Evolutionary conservation across 2,888 invertebrate species (phyloP).

Genomic region (Teinopalpus imperialis): DNA sequence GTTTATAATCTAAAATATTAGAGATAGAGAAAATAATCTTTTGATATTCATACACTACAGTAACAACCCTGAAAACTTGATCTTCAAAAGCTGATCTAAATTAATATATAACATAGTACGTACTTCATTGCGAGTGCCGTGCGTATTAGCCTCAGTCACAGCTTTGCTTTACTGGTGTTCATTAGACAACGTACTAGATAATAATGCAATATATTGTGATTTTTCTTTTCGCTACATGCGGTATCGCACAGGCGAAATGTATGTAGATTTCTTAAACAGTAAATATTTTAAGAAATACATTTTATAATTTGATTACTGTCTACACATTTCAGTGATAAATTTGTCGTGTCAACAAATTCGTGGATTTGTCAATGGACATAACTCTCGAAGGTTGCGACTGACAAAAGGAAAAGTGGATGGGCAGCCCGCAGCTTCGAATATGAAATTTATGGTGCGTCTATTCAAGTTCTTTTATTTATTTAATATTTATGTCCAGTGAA

Average conservation of each 20-base stretch:
- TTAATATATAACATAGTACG: constrained; percentile 11
- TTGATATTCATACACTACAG: too few relatives aligned
- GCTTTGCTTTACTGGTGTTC: constrained; percentile 27
- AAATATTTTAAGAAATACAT: too few relatives aligned
- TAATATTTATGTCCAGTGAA: too few relatives aligned
- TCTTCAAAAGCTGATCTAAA: constrained; percentile 10
- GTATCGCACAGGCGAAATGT: constrained; percentile 42
- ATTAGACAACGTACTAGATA: constrained; percentile 28
- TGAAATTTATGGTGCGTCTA: constrained; percentile 46
- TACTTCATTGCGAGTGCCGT: constrained; percentile 21
- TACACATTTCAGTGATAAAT: constrained; percentile 35
- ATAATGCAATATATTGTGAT: constrained; percentile 50
- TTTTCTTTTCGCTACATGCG: constrained; percentile 42
- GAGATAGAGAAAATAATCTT: too few relatives aligned
- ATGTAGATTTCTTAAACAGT: constrained; percentile 31
- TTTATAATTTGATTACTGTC: background rate
- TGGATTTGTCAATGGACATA: constrained; percentile 45
- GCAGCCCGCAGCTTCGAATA: constrained; percentile 46
- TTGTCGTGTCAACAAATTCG: constrained; percentile 44
- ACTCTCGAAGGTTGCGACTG: constrained; percentile 36
- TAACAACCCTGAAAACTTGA: too few relatives aligned
- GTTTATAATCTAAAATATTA: too few relatives aligned
- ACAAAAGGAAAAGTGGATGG: constrained; percentile 38
- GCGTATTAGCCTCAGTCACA: constrained; percentile 30
- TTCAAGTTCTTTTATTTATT: background rate